phyloP scores from a whole-genome alignment of 2,888 invertebrate genomes.

The Melanchra persicariae region DNA sequence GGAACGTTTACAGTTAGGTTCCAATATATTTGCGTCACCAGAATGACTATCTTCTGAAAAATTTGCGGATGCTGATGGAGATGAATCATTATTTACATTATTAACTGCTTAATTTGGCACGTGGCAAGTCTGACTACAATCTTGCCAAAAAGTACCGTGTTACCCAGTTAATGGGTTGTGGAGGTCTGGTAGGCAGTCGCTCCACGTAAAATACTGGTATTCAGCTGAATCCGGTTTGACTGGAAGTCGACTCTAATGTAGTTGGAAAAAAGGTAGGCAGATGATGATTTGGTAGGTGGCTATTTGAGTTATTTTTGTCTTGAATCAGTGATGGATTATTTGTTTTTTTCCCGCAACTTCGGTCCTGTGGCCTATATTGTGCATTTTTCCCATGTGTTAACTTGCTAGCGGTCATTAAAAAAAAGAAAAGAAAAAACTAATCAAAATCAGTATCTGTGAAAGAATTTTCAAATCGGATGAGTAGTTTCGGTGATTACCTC shows the following conservation, averaged over 20 bases:
- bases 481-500: neutral
- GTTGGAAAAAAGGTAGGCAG: no score
- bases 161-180: no score
- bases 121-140: no score
- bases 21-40: constrained; percentile 35
- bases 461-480: neutral
- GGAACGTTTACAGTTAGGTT: constrained; percentile 49
- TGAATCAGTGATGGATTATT: neutral
- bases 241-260: no score
- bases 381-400: neutral
- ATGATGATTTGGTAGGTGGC: no score
- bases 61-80: constrained; percentile 18
- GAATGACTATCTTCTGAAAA: constrained; percentile 28
- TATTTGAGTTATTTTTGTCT: neutral
- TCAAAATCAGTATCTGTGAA: no score
- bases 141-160: no score
- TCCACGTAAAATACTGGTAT: no score
- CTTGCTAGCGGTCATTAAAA: no score
- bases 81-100: constrained; percentile 46
- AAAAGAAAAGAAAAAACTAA: no score
- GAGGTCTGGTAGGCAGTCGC: no score
- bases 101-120: constrained; percentile 21
- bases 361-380: neutral
- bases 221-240: no score
- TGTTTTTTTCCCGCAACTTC: neutral